phyloP scores from a whole-genome alignment of 2,113 vertebrate genomes.

The Hippocampus mohnikei region DNA sequence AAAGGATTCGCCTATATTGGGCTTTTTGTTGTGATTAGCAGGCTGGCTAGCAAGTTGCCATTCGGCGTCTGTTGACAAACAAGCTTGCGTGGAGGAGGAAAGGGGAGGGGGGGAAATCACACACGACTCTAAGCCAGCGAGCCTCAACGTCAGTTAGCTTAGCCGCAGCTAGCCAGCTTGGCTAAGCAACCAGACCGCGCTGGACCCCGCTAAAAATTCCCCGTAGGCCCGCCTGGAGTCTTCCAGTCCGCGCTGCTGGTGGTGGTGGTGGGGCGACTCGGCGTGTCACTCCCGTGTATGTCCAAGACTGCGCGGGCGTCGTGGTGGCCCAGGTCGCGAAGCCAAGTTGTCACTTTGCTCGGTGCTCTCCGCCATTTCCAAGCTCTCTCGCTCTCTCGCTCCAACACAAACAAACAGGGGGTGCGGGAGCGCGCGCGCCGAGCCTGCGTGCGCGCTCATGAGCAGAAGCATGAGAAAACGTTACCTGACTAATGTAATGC shows the following conservation, averaged over 20 bases:
- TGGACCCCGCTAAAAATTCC: constrained; percentile 8
- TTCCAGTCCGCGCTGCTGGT: constrained; percentile 20
- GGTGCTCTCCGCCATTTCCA: constrained; percentile 79
- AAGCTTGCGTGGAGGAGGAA: constrained; percentile 53
- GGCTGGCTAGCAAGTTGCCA: constrained; percentile 29
- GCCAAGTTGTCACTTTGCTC: constrained; percentile 65
- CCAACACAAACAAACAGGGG: constrained; percentile 80
- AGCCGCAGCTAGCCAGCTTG: constrained; percentile 45
- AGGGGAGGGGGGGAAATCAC: constrained; percentile 28
- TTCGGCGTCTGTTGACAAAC: constrained; percentile 68
- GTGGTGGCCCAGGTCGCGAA: constrained; percentile 31
- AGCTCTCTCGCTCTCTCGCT: constrained; percentile 35
- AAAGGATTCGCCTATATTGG: not conserved
- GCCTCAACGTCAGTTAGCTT: constrained; percentile 56
- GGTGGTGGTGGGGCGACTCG: constrained; percentile 9
- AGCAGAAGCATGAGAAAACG: not conserved
- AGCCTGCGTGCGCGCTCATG: constrained; percentile 7
- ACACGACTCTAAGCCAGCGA: constrained; percentile 48
- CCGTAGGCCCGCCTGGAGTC: not conserved
- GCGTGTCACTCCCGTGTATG: constrained; percentile 13
- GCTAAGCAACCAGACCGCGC: constrained; percentile 43
- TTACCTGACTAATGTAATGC: not conserved
- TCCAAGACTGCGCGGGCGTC: constrained; percentile 40
- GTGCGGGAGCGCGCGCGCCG: constrained; percentile 49
- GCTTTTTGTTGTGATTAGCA: constrained; percentile 10